Base-by-base conservation (phyloP, 2,888 invertebrate genomes). In the Tridacna gigas region DNA sequence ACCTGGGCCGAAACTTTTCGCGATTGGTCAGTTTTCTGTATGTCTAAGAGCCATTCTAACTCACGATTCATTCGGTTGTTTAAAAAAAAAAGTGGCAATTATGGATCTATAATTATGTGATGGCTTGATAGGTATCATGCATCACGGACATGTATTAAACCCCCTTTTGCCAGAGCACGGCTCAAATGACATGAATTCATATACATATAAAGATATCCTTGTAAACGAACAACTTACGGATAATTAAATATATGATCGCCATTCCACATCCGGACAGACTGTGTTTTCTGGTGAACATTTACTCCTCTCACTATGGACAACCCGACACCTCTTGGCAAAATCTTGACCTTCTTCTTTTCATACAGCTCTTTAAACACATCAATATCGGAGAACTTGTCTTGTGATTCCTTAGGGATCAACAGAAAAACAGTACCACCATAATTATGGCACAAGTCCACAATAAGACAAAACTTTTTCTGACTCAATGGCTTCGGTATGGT, bases 401-500 rank as follows among this genome's bases (percentile, higher is more conserved):
- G 37, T 37, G 83, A 79, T n/a, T 81, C 80, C 65, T 81, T 61
- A 18, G 86, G 86, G 25, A 86, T 51, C 79, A 86, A 77, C 18
- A 86, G 56, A 65, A 86, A 83, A 13, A 86, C 69, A 22, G 83
- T 69, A 11, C 81, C 83, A 4, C 83, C 83, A 28, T 48, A 47
- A n/a, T 74, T 74, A 2, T 79, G 74, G 22, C 86, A 86, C 18
- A 83, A 51, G 37, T 86, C 86, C 1, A 77, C 71, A 20, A 86
- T 83, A 1, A 86, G 48, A 60, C 86, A 86, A 60, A 81, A 83
- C 47, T 86, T 77, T 25, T 74, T 60, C 15, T 67, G 63, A 1
- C 15, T 28, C 48, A 82, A 11, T 20, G 77, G 66, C 25, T 74
- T 77, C 4, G 86, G 83, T 20, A 86, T 25, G 12, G 25, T 48